Percentiles rank a stretch among this genome's conserved stretches.
Evolutionary conservation across 2,113 vertebrate genomes (phyloP).

Genomic region (Macrotis lagotis): DNA sequence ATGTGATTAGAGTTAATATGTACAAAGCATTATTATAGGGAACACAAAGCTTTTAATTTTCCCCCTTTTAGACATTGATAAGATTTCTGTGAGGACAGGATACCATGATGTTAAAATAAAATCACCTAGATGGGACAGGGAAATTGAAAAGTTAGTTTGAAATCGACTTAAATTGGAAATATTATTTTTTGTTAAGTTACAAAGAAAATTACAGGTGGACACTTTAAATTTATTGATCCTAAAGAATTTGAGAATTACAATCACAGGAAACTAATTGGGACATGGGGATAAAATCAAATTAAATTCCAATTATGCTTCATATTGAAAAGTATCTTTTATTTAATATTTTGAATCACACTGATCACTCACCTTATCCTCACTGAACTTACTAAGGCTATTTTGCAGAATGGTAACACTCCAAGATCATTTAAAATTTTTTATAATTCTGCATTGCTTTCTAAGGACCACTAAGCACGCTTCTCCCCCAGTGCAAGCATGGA

Average conservation of each 20-base stretch:
- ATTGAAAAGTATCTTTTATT: not conserved
- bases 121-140: conserved; percentile 22
- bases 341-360: not conserved
- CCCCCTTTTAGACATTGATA: conserved; percentile 8
- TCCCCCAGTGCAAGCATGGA: not conserved
- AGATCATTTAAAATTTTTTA: not conserved
- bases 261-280: not conserved
- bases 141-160: conserved; percentile 10
- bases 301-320: not conserved
- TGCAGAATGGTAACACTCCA: not conserved
- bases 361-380: not conserved
- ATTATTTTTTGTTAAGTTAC: not conserved
- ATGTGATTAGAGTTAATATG: not conserved
- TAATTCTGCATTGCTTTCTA: not conserved
- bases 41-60: conserved; percentile 32
- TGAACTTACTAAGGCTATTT: not conserved
- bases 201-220: conserved; percentile 31
- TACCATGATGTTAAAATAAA: not conserved
- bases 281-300: not conserved
- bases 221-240: not conserved
- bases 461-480: not conserved
- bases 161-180: conserved; percentile 16
- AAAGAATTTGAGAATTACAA: not conserved
- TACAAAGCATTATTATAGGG: not conserved
- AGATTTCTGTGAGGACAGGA: conserved; percentile 10